These are phyloP conservation scores for Tyrophagus putrescentiae DNA, from an alignment of 1,140 invertebrate genomes.

Conservation along the genomic window DNA sequence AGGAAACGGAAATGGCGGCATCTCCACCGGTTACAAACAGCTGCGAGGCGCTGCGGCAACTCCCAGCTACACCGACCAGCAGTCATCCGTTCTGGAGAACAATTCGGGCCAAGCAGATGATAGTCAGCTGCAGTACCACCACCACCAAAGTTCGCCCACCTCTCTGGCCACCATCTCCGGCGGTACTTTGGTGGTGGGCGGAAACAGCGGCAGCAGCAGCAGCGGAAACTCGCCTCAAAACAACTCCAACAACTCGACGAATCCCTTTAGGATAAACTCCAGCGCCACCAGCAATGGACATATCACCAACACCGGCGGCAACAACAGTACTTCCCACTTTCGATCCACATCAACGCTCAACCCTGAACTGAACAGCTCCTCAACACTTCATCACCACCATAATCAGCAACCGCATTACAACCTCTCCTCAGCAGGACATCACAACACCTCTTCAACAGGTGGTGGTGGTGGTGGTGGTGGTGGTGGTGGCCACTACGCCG, in stretches of 20 bases:
- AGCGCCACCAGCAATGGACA: background rate
- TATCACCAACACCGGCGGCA: background rate
- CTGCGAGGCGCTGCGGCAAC: no score
- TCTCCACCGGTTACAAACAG: background rate
- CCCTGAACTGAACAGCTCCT: no score
- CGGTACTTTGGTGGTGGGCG: background rate
- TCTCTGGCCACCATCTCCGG: conserved; percentile 1
- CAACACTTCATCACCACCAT: no score
- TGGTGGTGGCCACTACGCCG: background rate
- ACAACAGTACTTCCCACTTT: background rate
- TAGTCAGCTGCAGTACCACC: background rate
- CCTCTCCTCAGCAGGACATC: no score
- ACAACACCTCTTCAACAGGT: background rate
- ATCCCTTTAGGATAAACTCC: no score
- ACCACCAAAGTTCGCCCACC: background rate
- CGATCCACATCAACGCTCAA: no score
- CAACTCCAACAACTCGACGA: background rate
- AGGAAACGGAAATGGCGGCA: no score
- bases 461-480: background rate
- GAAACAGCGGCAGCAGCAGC: background rate
- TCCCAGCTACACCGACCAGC: no score
- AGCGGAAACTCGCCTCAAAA: background rate
- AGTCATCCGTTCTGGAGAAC: no score
- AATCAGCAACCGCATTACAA: no score
- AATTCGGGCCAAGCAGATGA: background rate